A percentile compares a stretch with the other conserved stretches of the same genome.
phyloP scores from a whole-genome alignment of 2,888 invertebrate genomes.

The Tridacna gigas region DNA sequence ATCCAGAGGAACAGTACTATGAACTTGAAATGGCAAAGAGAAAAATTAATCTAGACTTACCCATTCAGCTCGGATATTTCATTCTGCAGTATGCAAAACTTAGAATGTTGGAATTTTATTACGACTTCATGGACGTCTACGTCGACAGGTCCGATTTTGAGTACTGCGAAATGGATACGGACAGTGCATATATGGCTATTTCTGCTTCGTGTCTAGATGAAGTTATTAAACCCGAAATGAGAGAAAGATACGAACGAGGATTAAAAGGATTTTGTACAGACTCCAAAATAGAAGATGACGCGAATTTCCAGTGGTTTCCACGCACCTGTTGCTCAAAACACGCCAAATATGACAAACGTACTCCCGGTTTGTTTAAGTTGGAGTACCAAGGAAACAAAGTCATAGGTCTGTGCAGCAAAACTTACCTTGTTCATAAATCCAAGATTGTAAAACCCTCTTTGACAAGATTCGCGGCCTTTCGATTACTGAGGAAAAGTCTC shows the following conservation, averaged over 20 bases:
- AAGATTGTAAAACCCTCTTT: constrained; percentile 8
- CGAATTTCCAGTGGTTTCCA: constrained; percentile 51
- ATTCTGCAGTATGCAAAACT: too few relatives aligned
- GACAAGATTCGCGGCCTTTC: constrained; percentile 21
- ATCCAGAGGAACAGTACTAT: constrained; percentile 49
- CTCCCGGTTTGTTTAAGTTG: too few relatives aligned
- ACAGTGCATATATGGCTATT: constrained; percentile 64
- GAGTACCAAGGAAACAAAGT: constrained; percentile 57
- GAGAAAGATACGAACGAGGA: constrained; percentile 26
- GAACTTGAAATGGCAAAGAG: too few relatives aligned
- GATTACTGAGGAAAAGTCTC: background rate
- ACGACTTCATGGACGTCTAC: too few relatives aligned
- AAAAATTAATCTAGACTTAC: constrained; percentile 57
- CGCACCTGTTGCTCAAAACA: constrained; percentile 48
- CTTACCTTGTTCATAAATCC: constrained; percentile 51
- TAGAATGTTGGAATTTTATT: too few relatives aligned
- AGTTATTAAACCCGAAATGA: too few relatives aligned
- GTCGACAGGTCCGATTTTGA: too few relatives aligned
- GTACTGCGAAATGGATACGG: too few relatives aligned
- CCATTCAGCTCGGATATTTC: constrained; percentile 67
- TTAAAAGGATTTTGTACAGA: constrained; percentile 39
- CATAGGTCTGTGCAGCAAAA: constrained; percentile 58
- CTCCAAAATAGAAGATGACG: constrained; percentile 42
- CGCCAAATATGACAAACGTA: too few relatives aligned
- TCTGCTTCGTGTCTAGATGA: constrained; percentile 22